These are phyloP conservation scores for Rhinophrynus dorsalis DNA, from an alignment of 2,797 vertebrate genomes.

Conservation along the genomic window DNA sequence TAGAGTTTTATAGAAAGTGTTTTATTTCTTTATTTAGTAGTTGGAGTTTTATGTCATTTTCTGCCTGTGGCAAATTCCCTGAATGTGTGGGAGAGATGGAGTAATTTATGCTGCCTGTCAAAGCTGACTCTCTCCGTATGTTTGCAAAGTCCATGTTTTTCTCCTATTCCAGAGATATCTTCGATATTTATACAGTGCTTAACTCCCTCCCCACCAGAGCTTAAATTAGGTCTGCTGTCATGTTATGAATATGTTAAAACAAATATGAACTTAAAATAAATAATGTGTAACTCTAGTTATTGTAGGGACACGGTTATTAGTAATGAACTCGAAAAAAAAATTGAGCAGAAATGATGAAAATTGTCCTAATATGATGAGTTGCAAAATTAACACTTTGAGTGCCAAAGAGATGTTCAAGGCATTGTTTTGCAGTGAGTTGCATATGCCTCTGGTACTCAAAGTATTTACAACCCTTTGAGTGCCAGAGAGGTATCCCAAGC, in stretches of 20 bases:
- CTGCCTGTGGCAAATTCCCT: conserved; percentile 46
- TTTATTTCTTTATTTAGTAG: conserved; percentile 50
- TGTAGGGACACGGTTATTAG: too few relatives aligned
- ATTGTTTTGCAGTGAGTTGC: too few relatives aligned
- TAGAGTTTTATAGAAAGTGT: conserved; percentile 34
- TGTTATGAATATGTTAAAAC: neutral
- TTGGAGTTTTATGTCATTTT: conserved; percentile 49
- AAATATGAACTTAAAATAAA: neutral
- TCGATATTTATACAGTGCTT: conserved; percentile 26
- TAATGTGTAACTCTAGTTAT: too few relatives aligned
- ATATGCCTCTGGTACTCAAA: too few relatives aligned
- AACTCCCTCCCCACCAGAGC: neutral
- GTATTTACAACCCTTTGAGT: too few relatives aligned
- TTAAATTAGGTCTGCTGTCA: neutral
- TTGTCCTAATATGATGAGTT: too few relatives aligned
- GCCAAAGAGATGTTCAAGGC: too few relatives aligned
- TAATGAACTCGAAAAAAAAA: too few relatives aligned
- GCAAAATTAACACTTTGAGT: too few relatives aligned
- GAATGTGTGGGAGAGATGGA: conserved; percentile 38
- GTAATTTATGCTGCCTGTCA: conserved; percentile 50
- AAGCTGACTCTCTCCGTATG: conserved; percentile 24
- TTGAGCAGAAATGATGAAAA: too few relatives aligned
- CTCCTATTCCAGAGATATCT: neutral
- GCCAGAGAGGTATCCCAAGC: too few relatives aligned
- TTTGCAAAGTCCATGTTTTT: conserved; percentile 36